A percentile compares a stretch with the other conserved stretches of the same genome.
Conservation (phyloP, 2,113 vertebrate genomes). For the Struthio camelus region DNA sequence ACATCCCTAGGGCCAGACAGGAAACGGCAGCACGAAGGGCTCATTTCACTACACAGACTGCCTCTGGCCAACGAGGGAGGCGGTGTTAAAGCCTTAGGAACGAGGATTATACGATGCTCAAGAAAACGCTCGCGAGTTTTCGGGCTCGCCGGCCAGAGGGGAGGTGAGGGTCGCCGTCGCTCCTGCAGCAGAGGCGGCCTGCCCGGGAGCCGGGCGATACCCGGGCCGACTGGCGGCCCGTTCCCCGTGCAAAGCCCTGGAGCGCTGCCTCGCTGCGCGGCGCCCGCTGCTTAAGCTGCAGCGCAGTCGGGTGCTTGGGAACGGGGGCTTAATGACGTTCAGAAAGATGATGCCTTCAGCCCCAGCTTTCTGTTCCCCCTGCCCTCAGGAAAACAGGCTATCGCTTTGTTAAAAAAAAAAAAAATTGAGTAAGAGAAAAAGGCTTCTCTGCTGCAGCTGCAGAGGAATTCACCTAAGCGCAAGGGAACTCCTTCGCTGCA, state of each 20-base stretch:
- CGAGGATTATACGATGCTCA: background rate
- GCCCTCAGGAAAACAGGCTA: background rate
- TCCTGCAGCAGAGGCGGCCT: background rate
- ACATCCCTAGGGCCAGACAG: background rate
- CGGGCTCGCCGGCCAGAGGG: background rate
- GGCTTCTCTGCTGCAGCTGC: background rate
- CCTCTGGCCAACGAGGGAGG: background rate
- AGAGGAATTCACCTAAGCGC: rapidly evolving
- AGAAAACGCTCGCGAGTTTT: rapidly evolving
- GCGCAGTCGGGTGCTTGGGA: background rate
- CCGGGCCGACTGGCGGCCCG: rapidly evolving
- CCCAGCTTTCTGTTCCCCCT: background rate
- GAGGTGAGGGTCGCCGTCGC: background rate
- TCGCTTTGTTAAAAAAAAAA: background rate
- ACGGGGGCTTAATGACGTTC: background rate
- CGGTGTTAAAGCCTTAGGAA: rapidly evolving
- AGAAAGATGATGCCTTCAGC: rapidly evolving
- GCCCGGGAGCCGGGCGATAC: background rate
- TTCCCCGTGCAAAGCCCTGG: rapidly evolving
- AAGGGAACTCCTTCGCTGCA: background rate
- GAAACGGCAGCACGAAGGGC: rapidly evolving
- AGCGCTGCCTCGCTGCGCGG: background rate
- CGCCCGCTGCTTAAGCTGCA: background rate
- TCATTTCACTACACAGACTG: background rate
- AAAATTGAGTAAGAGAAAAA: rapidly evolving